Evolutionary conservation across 2,113 vertebrate genomes (phyloP).

Genomic region (Uropsilus gracilis): DNA sequence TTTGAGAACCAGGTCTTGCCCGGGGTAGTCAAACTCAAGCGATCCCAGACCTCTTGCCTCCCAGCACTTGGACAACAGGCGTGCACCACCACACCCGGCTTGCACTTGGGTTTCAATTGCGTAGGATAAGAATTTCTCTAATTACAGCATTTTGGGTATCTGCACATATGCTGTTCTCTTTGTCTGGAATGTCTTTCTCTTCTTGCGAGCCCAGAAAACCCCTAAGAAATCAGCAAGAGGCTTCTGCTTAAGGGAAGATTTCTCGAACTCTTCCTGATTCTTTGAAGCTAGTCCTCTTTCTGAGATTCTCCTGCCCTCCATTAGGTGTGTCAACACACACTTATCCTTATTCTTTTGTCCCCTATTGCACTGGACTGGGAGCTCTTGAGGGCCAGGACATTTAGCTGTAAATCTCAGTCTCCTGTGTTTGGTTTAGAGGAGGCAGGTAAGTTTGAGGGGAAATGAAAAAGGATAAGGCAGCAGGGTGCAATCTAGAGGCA

Average conservation of each 20-base stretch:
- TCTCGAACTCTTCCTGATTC: background rate
- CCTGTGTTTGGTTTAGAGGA: constrained; percentile 9
- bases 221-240: background rate
- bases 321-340: background rate
- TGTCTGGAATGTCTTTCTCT: background rate
- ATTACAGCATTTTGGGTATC: background rate
- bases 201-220: constrained; percentile 17
- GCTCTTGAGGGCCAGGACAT: background rate
- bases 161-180: background rate
- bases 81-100: too few relatives aligned
- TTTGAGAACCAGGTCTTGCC: too few relatives aligned
- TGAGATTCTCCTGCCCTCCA: background rate
- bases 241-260: background rate
- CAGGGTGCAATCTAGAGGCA: background rate
- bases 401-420: background rate
- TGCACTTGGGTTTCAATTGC: too few relatives aligned
- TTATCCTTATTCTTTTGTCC: background rate
- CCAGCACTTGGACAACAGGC: too few relatives aligned
- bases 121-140: background rate
- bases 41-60: too few relatives aligned
- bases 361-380: background rate
- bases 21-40: too few relatives aligned
- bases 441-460: background rate
- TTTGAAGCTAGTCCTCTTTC: background rate
- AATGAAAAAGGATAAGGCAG: background rate